Conservation (phyloP, 1,140 invertebrate species). For the Hylaeus anthracinus region DNA sequence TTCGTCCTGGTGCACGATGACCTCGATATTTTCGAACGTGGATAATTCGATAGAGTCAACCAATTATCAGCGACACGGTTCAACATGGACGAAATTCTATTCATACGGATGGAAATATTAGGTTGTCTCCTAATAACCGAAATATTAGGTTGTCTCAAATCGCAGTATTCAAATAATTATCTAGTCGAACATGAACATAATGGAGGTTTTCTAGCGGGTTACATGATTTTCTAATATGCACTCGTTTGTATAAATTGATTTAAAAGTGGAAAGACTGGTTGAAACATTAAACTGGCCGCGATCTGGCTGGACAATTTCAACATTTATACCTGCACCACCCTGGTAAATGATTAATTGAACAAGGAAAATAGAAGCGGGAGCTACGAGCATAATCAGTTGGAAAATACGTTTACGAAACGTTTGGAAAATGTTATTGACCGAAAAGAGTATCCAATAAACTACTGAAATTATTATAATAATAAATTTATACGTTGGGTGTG, state of each 20-base stretch:
- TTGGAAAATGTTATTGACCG: no score
- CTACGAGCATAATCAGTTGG: not conserved
- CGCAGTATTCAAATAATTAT: not conserved
- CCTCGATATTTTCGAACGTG: conserved; percentile 11
- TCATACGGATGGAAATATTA: not conserved
- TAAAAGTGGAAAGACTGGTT: conserved; percentile 20
- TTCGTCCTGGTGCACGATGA: not conserved
- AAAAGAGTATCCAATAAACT: no score
- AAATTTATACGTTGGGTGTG: no score
- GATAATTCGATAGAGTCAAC: not conserved
- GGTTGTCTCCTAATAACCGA: no score
- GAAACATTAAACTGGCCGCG: not conserved
- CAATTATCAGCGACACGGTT: not conserved
- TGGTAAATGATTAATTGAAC: conserved; percentile 26
- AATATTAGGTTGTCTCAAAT: not conserved
- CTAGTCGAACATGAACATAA: not conserved
- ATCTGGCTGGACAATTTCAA: conserved; percentile 14
- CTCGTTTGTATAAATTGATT: conserved; percentile 23
- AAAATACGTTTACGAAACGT: not conserved
- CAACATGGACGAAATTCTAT: not conserved
- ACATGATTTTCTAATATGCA: conserved; percentile 8
- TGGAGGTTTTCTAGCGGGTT: not conserved
- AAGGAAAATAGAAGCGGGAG: not conserved
- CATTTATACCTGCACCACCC: not conserved
- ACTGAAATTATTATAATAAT: no score